These are phyloP conservation scores for Trachythela sp. DNA, from an alignment of 64 coral and sea anemone genomes.

Conservation along the genomic window DNA sequence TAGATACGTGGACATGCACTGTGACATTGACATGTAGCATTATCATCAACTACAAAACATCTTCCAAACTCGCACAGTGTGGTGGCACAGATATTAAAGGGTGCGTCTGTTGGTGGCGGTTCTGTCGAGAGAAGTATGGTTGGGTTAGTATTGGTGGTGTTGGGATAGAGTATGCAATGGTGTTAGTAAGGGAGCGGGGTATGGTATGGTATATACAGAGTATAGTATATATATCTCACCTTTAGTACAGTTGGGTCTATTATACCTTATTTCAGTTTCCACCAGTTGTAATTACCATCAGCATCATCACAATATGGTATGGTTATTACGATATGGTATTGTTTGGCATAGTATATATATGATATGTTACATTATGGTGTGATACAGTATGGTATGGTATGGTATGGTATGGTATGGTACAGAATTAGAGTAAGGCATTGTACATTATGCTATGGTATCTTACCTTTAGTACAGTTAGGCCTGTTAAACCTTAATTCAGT, in stretches of 20 bases:
- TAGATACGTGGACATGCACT: background rate
- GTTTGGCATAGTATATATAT: too few relatives aligned
- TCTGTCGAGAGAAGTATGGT: background rate
- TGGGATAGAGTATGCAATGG: background rate
- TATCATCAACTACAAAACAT: background rate
- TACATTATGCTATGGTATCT: background rate
- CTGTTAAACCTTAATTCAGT: conserved; percentile 5
- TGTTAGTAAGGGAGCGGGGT: background rate
- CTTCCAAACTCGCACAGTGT: background rate
- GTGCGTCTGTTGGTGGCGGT: background rate
- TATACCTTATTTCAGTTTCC: background rate
- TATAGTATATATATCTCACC: conserved; percentile 9
- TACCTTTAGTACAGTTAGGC: conserved; percentile 34
- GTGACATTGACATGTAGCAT: background rate
- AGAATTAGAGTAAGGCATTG: background rate
- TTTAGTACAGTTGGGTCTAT: background rate
- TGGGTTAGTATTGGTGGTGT: background rate
- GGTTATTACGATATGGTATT: too few relatives aligned
- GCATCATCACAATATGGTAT: conserved; percentile 65
- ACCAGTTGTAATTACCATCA: conserved; percentile 29
- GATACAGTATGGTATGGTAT: too few relatives aligned
- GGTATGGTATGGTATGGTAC: background rate
- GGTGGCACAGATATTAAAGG: background rate
- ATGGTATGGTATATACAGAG: too few relatives aligned
- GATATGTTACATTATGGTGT: too few relatives aligned